Evolutionary conservation across 2,113 vertebrate species (phyloP), one percentile per base, ranked within the genome.

Genomic region (Sceloporus undulatus): DNA sequence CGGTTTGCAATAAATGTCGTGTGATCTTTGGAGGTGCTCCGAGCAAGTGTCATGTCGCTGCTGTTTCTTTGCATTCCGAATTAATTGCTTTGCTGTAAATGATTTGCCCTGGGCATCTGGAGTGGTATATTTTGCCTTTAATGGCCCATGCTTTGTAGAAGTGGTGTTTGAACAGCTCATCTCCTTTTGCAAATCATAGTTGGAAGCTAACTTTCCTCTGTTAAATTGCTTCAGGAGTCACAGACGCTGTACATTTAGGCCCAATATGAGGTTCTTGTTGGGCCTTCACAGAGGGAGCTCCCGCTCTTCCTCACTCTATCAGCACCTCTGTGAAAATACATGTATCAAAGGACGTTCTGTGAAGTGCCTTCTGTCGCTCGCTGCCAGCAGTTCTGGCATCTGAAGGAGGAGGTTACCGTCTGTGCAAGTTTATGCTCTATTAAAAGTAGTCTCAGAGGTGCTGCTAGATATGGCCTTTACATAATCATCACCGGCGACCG

Each of bases 1-100:
- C 75, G 65, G 87, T 78, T 88, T 88, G 87, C 87, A 88, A 88
- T 88, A 88, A 88, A 88, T 14, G 48, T 29, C 48, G 23, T 40
- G 81, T 84, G 87, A 84, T 88, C 62, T 68, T 84, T 54, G 62
- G 82, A 78, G 74, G 81, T 81, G 85, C 85, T 78, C 16, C 18
- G 78, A 88, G 73, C 74, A 54, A 78, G 34, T 54, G 40, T 59
- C 81, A 54, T 38, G 11, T 34, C 42, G 21, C 42, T 68, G 65
- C 42, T 29, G 54, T 76, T 14, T 59, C 21, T 81, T 40, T n/a
- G 78, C 42, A 9, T 77, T 40, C 23, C 80, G 29, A 70, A 68
- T 84, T 83, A 68, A 68, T 75, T 56, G 74, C 73, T 88, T 76
- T 23, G 59, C 71, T 25, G 40, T 27, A 83, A 83, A 62, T n/a